Evolutionary conservation across 2,113 vertebrate genomes (phyloP).

Genomic region (Carettochelys insculpta): DNA sequence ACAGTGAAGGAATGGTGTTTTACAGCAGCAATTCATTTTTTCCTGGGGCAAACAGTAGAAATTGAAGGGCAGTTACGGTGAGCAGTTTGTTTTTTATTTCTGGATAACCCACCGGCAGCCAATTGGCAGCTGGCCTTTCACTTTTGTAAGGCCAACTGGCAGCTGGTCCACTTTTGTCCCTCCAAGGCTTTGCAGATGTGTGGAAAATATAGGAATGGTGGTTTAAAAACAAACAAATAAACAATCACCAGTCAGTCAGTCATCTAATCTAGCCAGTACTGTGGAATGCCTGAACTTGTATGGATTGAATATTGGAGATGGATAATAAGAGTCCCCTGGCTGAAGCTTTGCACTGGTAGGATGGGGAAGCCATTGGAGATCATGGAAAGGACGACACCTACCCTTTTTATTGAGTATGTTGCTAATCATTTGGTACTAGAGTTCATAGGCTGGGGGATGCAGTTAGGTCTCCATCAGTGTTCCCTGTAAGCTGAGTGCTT

Average conservation of each 20-base stretch:
- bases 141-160: slow-evolving; percentile 39
- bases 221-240: not conserved
- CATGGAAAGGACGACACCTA: not conserved
- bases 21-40: slow-evolving; percentile 67
- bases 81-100: slow-evolving; percentile 64
- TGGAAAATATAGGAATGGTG: slow-evolving; percentile 1
- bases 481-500: too few relatives aligned
- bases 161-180: slow-evolving; percentile 53
- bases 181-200: slow-evolving; percentile 52
- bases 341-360: not conserved
- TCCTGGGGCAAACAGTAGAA: slow-evolving; percentile 72
- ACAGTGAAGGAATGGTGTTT: slow-evolving; percentile 60
- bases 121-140: slow-evolving; percentile 63
- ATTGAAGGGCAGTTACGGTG: slow-evolving; percentile 62
- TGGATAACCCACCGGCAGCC: slow-evolving; percentile 49
- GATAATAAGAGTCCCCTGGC: not conserved
- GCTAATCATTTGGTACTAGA: not conserved
- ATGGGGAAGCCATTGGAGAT: not conserved
- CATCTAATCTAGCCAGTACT: accelerated
- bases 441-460: not conserved
- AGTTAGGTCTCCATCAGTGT: not conserved
- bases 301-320: not conserved
- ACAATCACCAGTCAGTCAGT: slow-evolving; percentile 22
- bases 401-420: not conserved
- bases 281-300: not conserved